These are phyloP conservation scores for Synanthedon vespiformis DNA, from an alignment of 2,888 invertebrate species.

Conservation along the genomic window DNA sequence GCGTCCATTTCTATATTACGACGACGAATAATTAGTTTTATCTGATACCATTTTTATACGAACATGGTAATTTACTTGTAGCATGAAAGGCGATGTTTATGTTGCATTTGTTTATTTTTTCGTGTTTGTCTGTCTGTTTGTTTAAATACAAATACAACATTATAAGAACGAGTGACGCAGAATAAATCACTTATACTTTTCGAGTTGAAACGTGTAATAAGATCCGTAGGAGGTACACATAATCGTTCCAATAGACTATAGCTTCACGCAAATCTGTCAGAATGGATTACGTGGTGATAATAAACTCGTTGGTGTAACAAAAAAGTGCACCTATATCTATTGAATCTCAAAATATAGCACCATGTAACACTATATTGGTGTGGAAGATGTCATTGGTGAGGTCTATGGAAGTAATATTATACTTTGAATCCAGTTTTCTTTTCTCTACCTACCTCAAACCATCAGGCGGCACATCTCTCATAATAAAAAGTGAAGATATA, in stretches of 20 bases:
- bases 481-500: conserved; percentile 28
- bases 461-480: conserved; percentile 30
- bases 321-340: conserved; percentile 23
- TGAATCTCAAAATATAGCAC: conserved; percentile 50
- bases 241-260: neutral
- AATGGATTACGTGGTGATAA: conserved; percentile 18
- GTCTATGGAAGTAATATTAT: conserved; percentile 49
- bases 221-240: no score
- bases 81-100: conserved; percentile 40
- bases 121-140: no score
- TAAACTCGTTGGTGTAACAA: conserved; percentile 23
- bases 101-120: conserved; percentile 22
- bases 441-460: conserved; percentile 24
- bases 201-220: no score
- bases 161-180: no score
- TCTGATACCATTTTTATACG: conserved; percentile 47
- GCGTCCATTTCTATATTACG: conserved; percentile 48
- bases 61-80: conserved; percentile 48
- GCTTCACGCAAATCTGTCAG: conserved; percentile 44
- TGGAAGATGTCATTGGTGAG: conserved; percentile 56
- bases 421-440: conserved; percentile 23
- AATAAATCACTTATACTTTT: no score
- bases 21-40: conserved; percentile 56
- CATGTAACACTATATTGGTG: conserved; percentile 52
- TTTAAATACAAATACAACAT: no score